Percentiles rank a stretch among this genome's conserved stretches.
Conservation (phyloP, 2,888 invertebrate genomes). For the Drosophila prostipennis region DNA sequence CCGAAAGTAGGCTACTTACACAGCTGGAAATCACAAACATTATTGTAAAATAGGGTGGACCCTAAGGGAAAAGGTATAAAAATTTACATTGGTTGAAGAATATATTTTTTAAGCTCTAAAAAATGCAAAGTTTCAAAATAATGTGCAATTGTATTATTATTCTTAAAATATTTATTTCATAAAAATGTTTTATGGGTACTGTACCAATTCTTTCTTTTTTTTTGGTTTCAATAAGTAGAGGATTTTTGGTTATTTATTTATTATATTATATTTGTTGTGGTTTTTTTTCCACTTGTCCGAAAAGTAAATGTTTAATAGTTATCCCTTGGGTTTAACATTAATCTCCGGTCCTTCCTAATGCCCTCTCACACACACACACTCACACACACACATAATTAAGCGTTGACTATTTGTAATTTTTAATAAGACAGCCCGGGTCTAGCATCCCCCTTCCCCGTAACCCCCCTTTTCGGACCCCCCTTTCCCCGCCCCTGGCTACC, state of each 20-base stretch:
- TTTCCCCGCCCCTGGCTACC: neutral
- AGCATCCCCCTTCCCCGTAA: neutral
- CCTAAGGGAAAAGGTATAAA: neutral
- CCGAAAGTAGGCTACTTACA: constrained; percentile 58
- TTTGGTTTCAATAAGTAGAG: neutral
- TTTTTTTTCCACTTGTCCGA: neutral
- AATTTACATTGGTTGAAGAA: too few species aligned
- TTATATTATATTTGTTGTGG: neutral
- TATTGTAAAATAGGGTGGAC: constrained; percentile 2
- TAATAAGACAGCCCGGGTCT: constrained; percentile 62
- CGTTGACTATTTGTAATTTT: constrained; percentile 78
- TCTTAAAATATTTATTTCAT: too few species aligned
- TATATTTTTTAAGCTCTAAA: too few species aligned
- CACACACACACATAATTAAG: constrained; percentile 56
- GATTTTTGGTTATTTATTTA: neutral
- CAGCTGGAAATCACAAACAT: neutral
- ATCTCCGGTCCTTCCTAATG: constrained; percentile 22
- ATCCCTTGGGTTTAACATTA: constrained; percentile 16
- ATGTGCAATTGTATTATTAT: too few species aligned
- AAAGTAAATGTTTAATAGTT: constrained; percentile 9
- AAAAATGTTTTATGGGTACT: neutral
- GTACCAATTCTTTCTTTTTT: neutral
- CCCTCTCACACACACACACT: constrained; percentile 1
- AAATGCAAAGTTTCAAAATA: too few species aligned
- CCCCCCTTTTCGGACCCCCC: neutral